phyloP scores from a whole-genome alignment of 2,888 invertebrate genomes.

The Melanotus villosus region DNA sequence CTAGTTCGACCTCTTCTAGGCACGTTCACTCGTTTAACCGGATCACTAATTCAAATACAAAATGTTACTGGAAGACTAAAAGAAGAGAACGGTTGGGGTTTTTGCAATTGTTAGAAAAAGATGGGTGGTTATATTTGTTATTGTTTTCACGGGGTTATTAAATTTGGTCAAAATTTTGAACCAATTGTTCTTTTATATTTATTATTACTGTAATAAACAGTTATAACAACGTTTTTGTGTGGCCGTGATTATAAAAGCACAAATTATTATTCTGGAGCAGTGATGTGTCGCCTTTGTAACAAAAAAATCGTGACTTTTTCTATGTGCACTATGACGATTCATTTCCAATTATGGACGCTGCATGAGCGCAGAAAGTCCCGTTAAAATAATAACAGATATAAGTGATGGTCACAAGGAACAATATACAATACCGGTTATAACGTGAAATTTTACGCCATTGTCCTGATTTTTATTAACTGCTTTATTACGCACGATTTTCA shows the following conservation, averaged over 20 bases:
- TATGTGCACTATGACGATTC: not conserved
- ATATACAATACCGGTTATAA: constrained; percentile 7
- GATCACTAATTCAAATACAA: constrained; percentile 27
- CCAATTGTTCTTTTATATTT: not conserved
- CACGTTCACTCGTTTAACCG: constrained; percentile 35
- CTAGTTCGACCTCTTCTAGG: constrained; percentile 41
- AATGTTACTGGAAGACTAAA: not conserved
- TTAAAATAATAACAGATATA: constrained; percentile 18
- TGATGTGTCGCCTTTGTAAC: not conserved
- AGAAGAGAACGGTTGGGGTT: not conserved
- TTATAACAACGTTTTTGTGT: constrained; percentile 7
- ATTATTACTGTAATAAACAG: not conserved
- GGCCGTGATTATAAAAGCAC: not conserved
- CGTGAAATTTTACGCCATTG: constrained; percentile 16
- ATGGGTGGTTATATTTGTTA: too few relatives aligned
- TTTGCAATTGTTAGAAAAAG: too few relatives aligned
- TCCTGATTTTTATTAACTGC: constrained; percentile 2
- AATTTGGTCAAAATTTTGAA: not conserved
- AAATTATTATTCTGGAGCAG: not conserved
- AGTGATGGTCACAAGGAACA: constrained; percentile 1
- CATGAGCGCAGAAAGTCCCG: not conserved
- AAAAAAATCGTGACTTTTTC: constrained; percentile 12
- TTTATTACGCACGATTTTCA: constrained; percentile 6
- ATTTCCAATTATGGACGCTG: constrained; percentile 10
- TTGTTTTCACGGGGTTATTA: too few relatives aligned